Evolutionary conservation across 2,888 invertebrate genomes (phyloP).

Genomic region (Sabatieria punctata): DNA sequence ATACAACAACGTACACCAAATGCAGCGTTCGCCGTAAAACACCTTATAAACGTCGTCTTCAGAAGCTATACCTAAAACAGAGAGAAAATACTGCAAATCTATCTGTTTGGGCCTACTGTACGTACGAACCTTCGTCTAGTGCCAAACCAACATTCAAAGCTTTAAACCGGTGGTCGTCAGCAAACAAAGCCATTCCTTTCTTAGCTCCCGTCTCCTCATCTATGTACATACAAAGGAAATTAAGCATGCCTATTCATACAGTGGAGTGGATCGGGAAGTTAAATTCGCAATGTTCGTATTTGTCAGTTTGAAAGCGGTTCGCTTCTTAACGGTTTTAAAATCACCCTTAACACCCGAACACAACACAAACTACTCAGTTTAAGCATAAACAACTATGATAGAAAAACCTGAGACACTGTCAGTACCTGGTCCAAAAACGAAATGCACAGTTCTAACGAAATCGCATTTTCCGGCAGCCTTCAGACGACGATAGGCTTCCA

Average conservation of each 20-base stretch:
- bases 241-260: too few relatives aligned
- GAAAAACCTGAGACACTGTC: neutral
- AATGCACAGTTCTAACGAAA: constrained; percentile 46
- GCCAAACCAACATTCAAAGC: constrained; percentile 63
- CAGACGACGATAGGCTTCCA: constrained; percentile 51
- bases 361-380: neutral
- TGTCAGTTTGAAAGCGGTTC: too few relatives aligned
- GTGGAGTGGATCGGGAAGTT: too few relatives aligned
- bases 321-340: neutral
- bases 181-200: constrained; percentile 61
- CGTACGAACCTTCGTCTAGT: constrained; percentile 56
- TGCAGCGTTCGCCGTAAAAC: constrained; percentile 44
- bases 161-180: constrained; percentile 52
- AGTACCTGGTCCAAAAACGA: constrained; percentile 53
- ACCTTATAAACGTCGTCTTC: constrained; percentile 33
- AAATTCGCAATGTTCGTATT: too few relatives aligned
- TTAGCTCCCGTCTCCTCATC: constrained; percentile 76
- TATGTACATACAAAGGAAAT: too few relatives aligned
- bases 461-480: constrained; percentile 41
- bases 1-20: constrained; percentile 54
- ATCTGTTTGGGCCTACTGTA: neutral
- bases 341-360: neutral
- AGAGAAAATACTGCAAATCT: neutral
- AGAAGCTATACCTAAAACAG: constrained; percentile 30
- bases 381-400: neutral